Evolutionary conservation across 2,113 vertebrate species (phyloP), one percentile per base, ranked within the genome.

Genomic region (Trogon surrucura): DNA sequence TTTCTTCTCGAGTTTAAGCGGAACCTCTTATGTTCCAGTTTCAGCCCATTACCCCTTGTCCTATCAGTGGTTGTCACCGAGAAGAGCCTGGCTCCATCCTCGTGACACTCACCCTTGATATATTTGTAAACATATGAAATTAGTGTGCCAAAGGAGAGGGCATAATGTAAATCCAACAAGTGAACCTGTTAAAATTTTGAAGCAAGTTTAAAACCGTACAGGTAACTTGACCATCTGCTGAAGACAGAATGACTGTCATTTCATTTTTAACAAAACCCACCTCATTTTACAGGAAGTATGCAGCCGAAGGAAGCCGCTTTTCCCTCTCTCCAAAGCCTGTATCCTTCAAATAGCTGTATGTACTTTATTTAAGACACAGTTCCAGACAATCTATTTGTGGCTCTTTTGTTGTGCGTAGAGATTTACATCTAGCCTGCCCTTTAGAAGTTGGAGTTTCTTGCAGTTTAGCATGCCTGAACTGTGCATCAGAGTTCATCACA

Each of bases 191-290:
- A 60, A 65, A 77, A 81, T 77, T 85, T n/a, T 25, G 88, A 80
- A 85, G 84, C 83, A 70, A 50, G 17, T 74, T 86, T 80, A 69
- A 94, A 88, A 54, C 72, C 71, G 87, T 71, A 9, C 81, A 93
- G 89, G 64, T 73, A 82, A 81, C 54, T 45, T 86, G 91, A 30
- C 82, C 86, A 93, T 80, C 88, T 94, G 84, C 91, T 92, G 48
- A 84, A 85, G 38, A 60, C 58, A 34, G 50, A 73, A 79, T 48
- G 89, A 56, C 88, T 85, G 79, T 53, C 25, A 60, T 66, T 89
- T 73, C 17, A 16, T 34, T 67, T 70, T 25, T 16, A 36, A 50
- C 45, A 45, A 53, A 3, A 30, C 17, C 1, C 30, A 51, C 73
- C 58, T 61, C 0, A 0, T 29, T 85, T 72, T 89, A 41, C 44